Percentiles rank a stretch among this genome's conserved stretches.
Evolutionary conservation across 2,888 invertebrate genomes (phyloP).

Genomic region (Athalia cordata): DNA sequence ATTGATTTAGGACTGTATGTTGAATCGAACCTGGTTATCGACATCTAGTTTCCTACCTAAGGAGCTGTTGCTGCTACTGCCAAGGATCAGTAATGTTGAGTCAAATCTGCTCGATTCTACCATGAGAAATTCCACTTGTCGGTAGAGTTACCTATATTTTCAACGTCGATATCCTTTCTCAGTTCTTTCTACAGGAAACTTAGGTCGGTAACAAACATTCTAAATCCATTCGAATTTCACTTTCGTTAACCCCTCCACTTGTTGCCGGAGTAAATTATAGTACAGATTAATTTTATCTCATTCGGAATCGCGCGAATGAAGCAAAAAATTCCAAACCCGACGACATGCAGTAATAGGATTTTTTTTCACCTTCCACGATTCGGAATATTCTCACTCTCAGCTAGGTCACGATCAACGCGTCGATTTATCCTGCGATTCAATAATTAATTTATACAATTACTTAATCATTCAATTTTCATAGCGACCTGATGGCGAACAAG

Average conservation of each 20-base stretch:
- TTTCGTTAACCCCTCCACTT: slow-evolving; percentile 13
- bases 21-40: not conserved
- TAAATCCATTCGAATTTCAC: not conserved
- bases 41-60: not conserved
- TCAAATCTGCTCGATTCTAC: not conserved
- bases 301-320: not conserved
- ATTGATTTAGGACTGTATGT: not conserved
- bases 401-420: too few species aligned
- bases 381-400: not conserved
- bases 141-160: slow-evolving; percentile 4
- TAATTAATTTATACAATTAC: not conserved
- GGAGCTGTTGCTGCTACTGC: not conserved
- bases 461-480: not conserved
- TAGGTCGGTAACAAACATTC: slow-evolving; percentile 21
- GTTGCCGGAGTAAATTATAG: slow-evolving; percentile 18
- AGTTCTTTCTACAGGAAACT: slow-evolving; percentile 2
- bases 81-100: too few species aligned
- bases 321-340: not conserved
- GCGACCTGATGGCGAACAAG: slow-evolving; percentile 15
- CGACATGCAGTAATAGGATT: not conserved
- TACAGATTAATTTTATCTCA: not conserved
- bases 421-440: not conserved
- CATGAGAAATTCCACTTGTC: slow-evolving; percentile 31
- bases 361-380: too few species aligned
- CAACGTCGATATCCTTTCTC: slow-evolving; percentile 25